phyloP scores from a whole-genome alignment of 2,888 invertebrate species.

The Pecten maximus region DNA sequence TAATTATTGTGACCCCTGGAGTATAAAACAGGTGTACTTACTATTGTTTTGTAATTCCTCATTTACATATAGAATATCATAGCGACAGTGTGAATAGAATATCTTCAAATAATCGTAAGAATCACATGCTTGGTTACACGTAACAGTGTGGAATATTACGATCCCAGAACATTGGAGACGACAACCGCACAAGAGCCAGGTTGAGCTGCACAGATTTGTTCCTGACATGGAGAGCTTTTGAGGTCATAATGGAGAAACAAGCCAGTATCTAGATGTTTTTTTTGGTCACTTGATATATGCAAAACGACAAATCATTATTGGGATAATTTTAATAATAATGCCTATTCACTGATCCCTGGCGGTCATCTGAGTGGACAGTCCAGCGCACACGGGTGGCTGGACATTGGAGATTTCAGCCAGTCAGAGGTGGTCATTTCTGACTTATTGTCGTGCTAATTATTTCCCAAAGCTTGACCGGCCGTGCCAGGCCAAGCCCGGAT shows the following conservation, averaged over 20 bases:
- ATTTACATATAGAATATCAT: not conserved
- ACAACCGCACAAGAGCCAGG: not conserved
- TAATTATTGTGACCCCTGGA: not conserved
- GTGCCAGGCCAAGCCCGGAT: not conserved
- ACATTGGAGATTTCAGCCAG: constrained; percentile 31
- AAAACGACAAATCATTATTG: constrained; percentile 6
- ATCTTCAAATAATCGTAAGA: not conserved
- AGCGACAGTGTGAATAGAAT: not conserved
- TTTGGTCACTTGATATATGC: constrained; percentile 26
- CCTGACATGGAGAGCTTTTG: not conserved
- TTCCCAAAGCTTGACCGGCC: not conserved
- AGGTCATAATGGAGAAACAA: not conserved
- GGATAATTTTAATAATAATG: not conserved
- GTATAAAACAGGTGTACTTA: not conserved
- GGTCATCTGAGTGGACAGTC: constrained; percentile 25
- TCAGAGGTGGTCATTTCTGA: constrained; percentile 30
- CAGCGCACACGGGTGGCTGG: constrained; percentile 5
- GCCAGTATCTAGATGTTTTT: not conserved
- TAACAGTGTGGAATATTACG: not conserved
- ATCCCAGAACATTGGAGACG: not conserved
- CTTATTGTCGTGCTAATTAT: not conserved
- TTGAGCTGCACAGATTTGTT: not conserved
- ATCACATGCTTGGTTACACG: not conserved
- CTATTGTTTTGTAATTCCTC: not conserved
- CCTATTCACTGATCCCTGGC: constrained; percentile 5